Percentiles rank a stretch among this genome's conserved stretches.
Evolutionary conservation across 2,113 vertebrate genomes (phyloP).

Genomic region (Chaetorhynchus papuensis): DNA sequence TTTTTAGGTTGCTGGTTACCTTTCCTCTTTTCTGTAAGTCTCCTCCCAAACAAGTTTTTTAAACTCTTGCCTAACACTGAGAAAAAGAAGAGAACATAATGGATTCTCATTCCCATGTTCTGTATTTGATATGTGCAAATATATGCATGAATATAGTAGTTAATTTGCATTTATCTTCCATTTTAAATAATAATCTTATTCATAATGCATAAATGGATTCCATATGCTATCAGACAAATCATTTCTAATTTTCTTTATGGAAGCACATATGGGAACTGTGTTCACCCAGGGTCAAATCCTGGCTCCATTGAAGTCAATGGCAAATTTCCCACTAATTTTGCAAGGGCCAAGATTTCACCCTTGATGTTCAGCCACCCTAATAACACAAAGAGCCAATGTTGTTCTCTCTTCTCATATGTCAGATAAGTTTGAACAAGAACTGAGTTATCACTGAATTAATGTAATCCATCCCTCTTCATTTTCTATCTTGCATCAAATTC

Average conservation of each 20-base stretch:
- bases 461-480: not conserved
- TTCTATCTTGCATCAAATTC: not conserved
- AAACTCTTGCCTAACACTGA: not conserved
- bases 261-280: conserved; percentile 27
- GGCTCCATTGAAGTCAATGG: conserved; percentile 37
- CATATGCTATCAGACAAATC: conserved; percentile 41
- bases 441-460: not conserved
- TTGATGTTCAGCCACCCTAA: conserved; percentile 27
- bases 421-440: not conserved
- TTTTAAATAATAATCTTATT: conserved; percentile 39
- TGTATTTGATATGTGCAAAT: not conserved
- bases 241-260: conserved; percentile 40
- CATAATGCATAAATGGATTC: conserved; percentile 33
- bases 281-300: conserved; percentile 19
- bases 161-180: conserved; percentile 26
- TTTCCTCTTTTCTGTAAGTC: not conserved
- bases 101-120: not conserved
- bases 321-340: conserved; percentile 50
- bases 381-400: not conserved
- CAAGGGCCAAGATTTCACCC: conserved; percentile 7
- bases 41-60: not conserved
- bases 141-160: not conserved
- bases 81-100: not conserved
- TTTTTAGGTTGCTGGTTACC: not conserved
- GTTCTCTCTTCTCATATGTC: not conserved